phyloP scores from a whole-genome alignment of 2,797 vertebrate species.

The Lacerta bilineata region DNA sequence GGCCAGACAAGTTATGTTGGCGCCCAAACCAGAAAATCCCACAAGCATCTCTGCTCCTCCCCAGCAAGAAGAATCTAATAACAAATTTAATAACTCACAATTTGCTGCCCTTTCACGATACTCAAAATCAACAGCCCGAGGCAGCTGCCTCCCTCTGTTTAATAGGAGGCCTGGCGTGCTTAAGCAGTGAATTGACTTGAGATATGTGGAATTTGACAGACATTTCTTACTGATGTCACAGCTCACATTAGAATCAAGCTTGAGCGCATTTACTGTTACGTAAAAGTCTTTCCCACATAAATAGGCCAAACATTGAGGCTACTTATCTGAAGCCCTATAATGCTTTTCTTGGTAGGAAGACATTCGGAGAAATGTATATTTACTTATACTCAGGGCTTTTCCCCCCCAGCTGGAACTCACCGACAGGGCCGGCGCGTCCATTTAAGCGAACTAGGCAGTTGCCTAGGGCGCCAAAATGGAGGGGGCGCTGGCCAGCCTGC shows the following conservation, averaged over 20 bases:
- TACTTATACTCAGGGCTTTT: neutral
- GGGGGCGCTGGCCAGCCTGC: too few species aligned
- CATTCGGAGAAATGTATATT: neutral
- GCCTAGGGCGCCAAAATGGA: too few species aligned
- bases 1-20: neutral
- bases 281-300: constrained; percentile 59
- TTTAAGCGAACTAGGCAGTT: too few species aligned
- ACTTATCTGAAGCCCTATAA: neutral
- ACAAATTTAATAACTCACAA: neutral
- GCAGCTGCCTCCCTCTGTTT: neutral
- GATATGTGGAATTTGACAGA: constrained; percentile 20
- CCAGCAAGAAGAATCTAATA: neutral
- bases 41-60: neutral
- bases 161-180: constrained; percentile 25
- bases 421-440: too few species aligned
- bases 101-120: neutral
- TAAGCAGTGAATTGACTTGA: constrained; percentile 42
- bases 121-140: neutral
- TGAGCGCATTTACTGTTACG: neutral
- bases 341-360: neutral
- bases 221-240: constrained; percentile 48
- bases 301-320: constrained; percentile 38
- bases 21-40: neutral
- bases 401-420: too few species aligned
- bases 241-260: constrained; percentile 44